Evolutionary conservation across 2,113 vertebrate species (phyloP).

Genomic region (Sinocyclocheilus rhinocerous): DNA sequence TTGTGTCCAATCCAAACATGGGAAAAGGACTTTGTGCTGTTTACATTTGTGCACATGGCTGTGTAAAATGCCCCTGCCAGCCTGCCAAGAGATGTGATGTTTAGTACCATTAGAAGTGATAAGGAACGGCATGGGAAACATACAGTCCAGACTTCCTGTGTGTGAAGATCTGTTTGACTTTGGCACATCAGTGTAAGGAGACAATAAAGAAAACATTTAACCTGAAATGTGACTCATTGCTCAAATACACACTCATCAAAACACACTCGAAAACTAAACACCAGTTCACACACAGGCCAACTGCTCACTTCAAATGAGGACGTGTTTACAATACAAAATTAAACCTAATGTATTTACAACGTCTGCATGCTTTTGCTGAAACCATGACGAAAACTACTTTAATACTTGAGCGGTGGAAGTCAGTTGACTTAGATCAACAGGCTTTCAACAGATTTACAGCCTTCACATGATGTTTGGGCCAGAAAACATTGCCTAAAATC

Average conservation of each 20-base stretch:
- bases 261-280: too few relatives aligned
- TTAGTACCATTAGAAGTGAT: constrained; percentile 3
- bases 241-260: neutral
- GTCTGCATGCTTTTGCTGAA: neutral
- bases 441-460: constrained; percentile 27
- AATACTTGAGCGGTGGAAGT: neutral
- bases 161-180: too few relatives aligned
- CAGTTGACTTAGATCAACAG: constrained; percentile 19
- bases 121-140: neutral
- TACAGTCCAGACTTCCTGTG: too few relatives aligned
- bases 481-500: constrained; percentile 22
- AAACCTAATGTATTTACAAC: constrained; percentile 5
- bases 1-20: neutral
- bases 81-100: neutral
- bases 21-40: neutral
- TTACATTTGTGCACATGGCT: neutral
- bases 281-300: neutral
- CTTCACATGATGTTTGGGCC: constrained; percentile 32
- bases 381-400: neutral
- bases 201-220: too few relatives aligned
- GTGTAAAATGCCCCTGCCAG: neutral
- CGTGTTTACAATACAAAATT: neutral
- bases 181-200: too few relatives aligned
- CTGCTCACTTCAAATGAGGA: neutral
- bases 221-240: neutral